Base-by-base conservation (phyloP, 2,888 invertebrate species). In the Invenusta paracnida region DNA sequence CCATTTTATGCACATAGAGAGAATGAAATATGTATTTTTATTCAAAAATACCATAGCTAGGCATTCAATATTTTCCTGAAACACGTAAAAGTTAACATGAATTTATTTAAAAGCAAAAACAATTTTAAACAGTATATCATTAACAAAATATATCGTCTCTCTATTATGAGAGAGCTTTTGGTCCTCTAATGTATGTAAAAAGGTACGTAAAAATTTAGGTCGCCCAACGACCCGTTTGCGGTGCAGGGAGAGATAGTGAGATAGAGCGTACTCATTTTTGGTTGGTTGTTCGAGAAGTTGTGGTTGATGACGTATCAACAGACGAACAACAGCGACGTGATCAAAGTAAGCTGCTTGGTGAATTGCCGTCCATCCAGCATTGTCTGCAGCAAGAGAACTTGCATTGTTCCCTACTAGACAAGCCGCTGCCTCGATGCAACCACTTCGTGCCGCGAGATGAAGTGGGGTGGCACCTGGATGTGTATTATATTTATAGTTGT, bases 321-420 rank as follows among this genome's bases (percentile, higher is more conserved):
- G 88, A 85, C 88, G 88, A 30, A 91, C 88, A 82, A 91, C 88
- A 0, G 89, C 88, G 73, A 89, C 89, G 87, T 91, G 90, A 88
- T 91, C 90, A 88, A 89, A 91, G 89, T 90, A 91, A 0, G 91
- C 90, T 1, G 91, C 91, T 85, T 90, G 89, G 87, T 92, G 91
- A 23, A 91, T 89, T 0, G 91, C 90, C 0, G 90, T 89, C 91
- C 91, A 91, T 81, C 91, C 91, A 85, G 90, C 89, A 73, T 90
- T 89, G 87, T 91, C 91, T 28, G 88, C 88, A 0, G 89, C 89
- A 27, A 89, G 86, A 81, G 90, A 88, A 82, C 90, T 90, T 81
- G 91, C 91, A 87, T 89, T 89, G 88, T 90, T 90, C 1, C 90
- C 90, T 48, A 91, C 86, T 1, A 92, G 89, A 88, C 91, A 91